Conservation (phyloP, 2,888 invertebrate genomes). For the Cordylochernes scorpioides region DNA sequence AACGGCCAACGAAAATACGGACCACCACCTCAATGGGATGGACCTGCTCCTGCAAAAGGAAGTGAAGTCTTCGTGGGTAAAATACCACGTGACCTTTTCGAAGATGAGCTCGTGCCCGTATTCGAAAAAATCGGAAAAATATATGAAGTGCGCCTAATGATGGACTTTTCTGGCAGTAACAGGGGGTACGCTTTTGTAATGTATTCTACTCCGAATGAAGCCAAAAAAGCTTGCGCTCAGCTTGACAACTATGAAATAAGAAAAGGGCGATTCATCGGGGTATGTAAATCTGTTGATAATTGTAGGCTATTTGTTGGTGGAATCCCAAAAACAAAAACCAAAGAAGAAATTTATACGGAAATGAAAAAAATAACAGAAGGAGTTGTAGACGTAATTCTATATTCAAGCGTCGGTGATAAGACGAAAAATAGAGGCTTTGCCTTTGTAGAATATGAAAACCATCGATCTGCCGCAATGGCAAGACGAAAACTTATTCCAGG, state of each 20-base stretch:
- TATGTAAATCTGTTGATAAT: slow-evolving; percentile 53
- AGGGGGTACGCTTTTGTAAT: slow-evolving; percentile 54
- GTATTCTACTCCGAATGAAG: slow-evolving; percentile 31
- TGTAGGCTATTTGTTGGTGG: slow-evolving; percentile 48
- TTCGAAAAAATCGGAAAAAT: slow-evolving; percentile 37
- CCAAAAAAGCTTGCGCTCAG: slow-evolving; percentile 33
- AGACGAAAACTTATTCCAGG: slow-evolving; percentile 22
- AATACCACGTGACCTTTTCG: slow-evolving; percentile 44
- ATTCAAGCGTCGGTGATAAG: slow-evolving; percentile 32
- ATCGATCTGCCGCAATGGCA: slow-evolving; percentile 32
- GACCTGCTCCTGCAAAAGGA: slow-evolving; percentile 33
- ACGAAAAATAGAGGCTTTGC: slow-evolving; percentile 48
- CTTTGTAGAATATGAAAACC: slow-evolving; percentile 51
- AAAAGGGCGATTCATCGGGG: slow-evolving; percentile 37
- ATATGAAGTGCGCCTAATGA: slow-evolving; percentile 44
- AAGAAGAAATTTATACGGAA: slow-evolving; percentile 32
- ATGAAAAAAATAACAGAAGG: slow-evolving; percentile 37
- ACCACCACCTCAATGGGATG: slow-evolving; percentile 30
- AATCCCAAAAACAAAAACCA: slow-evolving; percentile 37
- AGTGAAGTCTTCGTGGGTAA: slow-evolving; percentile 53
- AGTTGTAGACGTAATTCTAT: slow-evolving; percentile 37
- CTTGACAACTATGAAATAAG: slow-evolving; percentile 41
- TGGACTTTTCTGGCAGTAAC: slow-evolving; percentile 43
- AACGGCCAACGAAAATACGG: slow-evolving; percentile 49
- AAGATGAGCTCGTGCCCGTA: slow-evolving; percentile 45